Evolutionary conservation across 2,888 invertebrate genomes (phyloP).

Genomic region (Megastigmus dorsalis): DNA sequence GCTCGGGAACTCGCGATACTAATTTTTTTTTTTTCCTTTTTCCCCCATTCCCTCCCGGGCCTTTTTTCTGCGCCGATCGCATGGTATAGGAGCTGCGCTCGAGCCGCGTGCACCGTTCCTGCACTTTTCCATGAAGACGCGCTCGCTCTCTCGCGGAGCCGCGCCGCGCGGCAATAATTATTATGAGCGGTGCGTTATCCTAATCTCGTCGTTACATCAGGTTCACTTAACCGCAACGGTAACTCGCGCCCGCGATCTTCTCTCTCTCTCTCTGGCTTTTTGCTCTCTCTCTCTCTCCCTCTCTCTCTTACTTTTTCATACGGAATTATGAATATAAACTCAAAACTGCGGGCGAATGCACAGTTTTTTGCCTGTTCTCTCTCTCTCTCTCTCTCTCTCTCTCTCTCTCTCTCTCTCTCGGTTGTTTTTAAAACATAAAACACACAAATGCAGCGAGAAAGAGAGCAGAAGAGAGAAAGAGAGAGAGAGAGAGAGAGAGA

Average conservation of each 20-base stretch:
- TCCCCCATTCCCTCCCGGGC: neutral
- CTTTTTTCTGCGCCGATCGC: too few relatives aligned
- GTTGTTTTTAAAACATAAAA: too few relatives aligned
- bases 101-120: conserved; percentile 53
- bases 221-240: conserved; percentile 67
- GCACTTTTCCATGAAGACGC: conserved; percentile 42
- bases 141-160: neutral
- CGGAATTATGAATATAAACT: neutral
- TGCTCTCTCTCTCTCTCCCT: conserved; percentile 13
- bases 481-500: too few relatives aligned
- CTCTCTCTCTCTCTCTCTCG: too few relatives aligned
- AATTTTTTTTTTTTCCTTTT: conserved; percentile 14
- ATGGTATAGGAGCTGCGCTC: neutral
- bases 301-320: too few relatives aligned
- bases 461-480: too few relatives aligned
- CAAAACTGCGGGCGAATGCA: neutral
- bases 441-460: too few relatives aligned
- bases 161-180: conserved; percentile 60
- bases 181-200: conserved; percentile 61
- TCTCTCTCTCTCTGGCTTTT: neutral
- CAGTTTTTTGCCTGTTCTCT: neutral
- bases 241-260: conserved; percentile 42
- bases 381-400: neutral
- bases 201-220: conserved; percentile 64
- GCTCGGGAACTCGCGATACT: neutral